These are phyloP conservation scores for Cistogaster globosa DNA, from an alignment of 2,888 invertebrate genomes.

Conservation along the genomic window DNA sequence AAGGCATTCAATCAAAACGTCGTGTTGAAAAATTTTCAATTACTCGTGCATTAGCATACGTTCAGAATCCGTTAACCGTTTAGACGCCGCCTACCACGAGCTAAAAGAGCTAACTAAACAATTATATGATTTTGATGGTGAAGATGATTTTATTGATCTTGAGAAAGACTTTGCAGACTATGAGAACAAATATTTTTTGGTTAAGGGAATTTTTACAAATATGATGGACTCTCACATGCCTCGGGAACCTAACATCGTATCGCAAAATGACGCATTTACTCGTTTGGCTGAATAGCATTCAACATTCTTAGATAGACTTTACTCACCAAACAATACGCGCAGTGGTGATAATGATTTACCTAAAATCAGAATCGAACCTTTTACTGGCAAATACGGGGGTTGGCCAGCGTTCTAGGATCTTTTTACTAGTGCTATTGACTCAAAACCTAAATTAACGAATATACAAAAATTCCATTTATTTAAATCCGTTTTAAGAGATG, in stretches of 20 bases:
- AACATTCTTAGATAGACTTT: not conserved
- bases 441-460: not conserved
- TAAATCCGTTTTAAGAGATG: conserved; percentile 3
- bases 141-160: conserved; percentile 36
- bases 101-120: conserved; percentile 4
- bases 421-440: conserved; percentile 22
- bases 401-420: conserved; percentile 64
- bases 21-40: too few relatives aligned
- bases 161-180: conserved; percentile 28
- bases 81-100: conserved; percentile 3
- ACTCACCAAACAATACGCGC: not conserved
- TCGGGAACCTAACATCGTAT: not conserved
- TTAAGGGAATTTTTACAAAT: conserved; percentile 1
- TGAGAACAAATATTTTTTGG: conserved; percentile 30
- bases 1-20: too few relatives aligned
- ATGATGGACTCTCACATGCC: too few relatives aligned
- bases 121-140: too few relatives aligned
- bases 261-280: conserved; percentile 20
- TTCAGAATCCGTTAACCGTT: not conserved
- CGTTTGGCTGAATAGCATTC: conserved; percentile 30
- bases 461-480: conserved; percentile 10
- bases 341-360: too few relatives aligned
- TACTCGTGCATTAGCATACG: too few relatives aligned
- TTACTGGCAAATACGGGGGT: conserved; percentile 62
- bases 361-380: conserved; percentile 44